Base-by-base conservation (phyloP, 35 echinoderm and acorn worm genomes). In the Ophiothrix spiculata region DNA sequence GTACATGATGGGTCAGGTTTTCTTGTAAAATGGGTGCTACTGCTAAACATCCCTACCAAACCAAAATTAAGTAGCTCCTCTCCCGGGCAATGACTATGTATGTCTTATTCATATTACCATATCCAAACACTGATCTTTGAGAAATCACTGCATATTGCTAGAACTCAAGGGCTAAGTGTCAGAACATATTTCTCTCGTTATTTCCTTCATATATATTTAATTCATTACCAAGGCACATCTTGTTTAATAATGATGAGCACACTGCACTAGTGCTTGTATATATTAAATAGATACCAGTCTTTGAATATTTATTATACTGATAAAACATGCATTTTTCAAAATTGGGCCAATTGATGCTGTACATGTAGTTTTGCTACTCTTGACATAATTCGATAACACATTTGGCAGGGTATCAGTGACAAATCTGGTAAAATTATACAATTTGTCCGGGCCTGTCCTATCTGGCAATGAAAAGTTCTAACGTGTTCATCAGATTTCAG, bases 81-180 rank as follows among this genome's bases (percentile, higher is more conserved):
- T n/a, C n/a, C n/a, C n/a, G n/a, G n/a, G n/a, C n/a, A n/a, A n/a
- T n/a, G n/a, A n/a, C n/a, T n/a, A n/a, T n/a, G 45, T 69, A 69
- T 69, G 60, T 69, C 60, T 69, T 25, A 69, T 69, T 69, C 42
- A 69, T 69, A 49, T 69, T 69, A 69, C 60, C 60, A 69, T 69
- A 69, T 25, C 17, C 1, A 69, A 69, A 69, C 60, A 69, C 25
- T 2, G 60, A 69, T 69, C 4, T 28, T 69, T n/a, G 25, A 15
- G 1, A 69, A 15, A 25, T 69, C 1, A 2, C 25, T 69, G 60
- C 60, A 69, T 69, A 69, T 15, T 15, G 60, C 10, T 15, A 69
- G 60, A 25, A 49, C 60, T 69, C 25, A n/a, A 69, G 60, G n/a
- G 23, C 60, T 15, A n/a, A 12, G 25, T 49, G n/a, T 49, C n/a